Percentiles rank a stretch among this genome's conserved stretches.
phyloP scores from a whole-genome alignment of 2,888 invertebrate species.

The Coecobrya sp. region DNA sequence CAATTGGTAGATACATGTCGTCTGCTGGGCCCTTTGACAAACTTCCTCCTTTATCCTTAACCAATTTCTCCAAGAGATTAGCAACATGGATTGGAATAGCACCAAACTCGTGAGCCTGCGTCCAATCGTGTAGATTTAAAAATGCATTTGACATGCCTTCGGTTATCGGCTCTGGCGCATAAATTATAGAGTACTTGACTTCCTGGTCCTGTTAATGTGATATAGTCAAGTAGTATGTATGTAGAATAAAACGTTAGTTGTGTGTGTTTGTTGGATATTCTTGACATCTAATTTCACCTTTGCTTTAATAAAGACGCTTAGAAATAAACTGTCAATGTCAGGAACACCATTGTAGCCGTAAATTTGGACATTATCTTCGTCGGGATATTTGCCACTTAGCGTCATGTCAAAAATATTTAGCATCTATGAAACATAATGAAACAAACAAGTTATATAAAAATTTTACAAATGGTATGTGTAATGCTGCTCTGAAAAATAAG shows the following conservation, averaged over 20 bases:
- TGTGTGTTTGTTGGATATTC: neutral
- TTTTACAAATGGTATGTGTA: neutral
- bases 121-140: conserved; percentile 43
- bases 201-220: neutral
- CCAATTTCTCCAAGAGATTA: conserved; percentile 22
- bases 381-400: conserved; percentile 16
- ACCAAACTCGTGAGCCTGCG: neutral
- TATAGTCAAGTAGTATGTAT: neutral
- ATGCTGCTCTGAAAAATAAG: neutral
- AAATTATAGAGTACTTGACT: conserved; percentile 16
- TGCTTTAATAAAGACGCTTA: neutral
- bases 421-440: conserved; percentile 31
- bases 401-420: conserved; percentile 57
- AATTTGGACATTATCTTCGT: conserved; percentile 21
- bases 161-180: conserved; percentile 7
- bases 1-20: conserved; percentile 57
- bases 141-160: conserved; percentile 41
- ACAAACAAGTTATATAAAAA: neutral
- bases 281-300: no score
- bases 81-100: conserved; percentile 15
- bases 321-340: neutral
- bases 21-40: conserved; percentile 13
- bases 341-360: conserved; percentile 52
- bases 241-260: neutral
- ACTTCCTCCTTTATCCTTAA: conserved; percentile 5